These are phyloP conservation scores for Hypsibius dujardini DNA, from an alignment of 1,140 invertebrate species.

Conservation along the genomic window DNA sequence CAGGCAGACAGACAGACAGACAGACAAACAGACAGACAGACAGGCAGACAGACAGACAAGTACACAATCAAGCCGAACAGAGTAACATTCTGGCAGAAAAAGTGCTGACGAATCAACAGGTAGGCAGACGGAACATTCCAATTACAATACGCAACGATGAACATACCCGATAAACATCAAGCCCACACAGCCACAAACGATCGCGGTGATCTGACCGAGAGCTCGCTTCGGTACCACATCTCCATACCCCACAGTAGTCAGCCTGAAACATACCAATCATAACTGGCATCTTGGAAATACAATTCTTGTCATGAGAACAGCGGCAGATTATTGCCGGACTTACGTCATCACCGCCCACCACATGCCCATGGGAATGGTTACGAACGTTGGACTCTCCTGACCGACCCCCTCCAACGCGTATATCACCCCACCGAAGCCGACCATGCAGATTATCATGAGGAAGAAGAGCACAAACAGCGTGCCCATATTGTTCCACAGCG, in stretches of 20 bases:
- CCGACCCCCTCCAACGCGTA: conserved; percentile 13
- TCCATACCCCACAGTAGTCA: conserved; percentile 9
- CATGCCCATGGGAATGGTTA: conserved; percentile 3
- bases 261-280: conserved; percentile 1
- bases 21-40: too few species aligned
- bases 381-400: not conserved
- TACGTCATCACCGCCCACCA: conserved; percentile 17
- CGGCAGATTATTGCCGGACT: not conserved
- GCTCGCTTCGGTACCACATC: not conserved
- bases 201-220: not conserved
- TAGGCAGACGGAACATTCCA: too few species aligned
- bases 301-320: not conserved
- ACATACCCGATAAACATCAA: conserved; percentile 6
- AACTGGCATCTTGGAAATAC: not conserved
- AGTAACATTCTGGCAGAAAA: too few species aligned
- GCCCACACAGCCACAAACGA: conserved; percentile 6
- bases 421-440: conserved; percentile 11
- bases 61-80: too few species aligned
- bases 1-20: too few species aligned
- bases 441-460: conserved; percentile 9
- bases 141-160: too few species aligned
- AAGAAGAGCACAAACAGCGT: conserved; percentile 15
- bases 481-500: conserved; percentile 10
- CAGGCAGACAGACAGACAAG: too few species aligned
- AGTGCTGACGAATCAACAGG: too few species aligned